Conservation (phyloP, 2,113 vertebrate genomes). For the Felis catus region F.catus_Fca126_mat1.0 CM031412.1:199942501-199943000, state of each 20-base stretch:
- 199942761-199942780: constrained; percentile 86
- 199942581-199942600: not conserved
- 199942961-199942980: not conserved
- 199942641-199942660: not conserved
- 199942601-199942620: not conserved
- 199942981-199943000: not conserved
- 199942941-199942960: constrained; percentile 76
- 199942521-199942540: not conserved
- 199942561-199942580: not conserved
- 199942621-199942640: not conserved
- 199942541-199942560: not conserved
- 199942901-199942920: constrained; percentile 89
- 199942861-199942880: constrained; percentile 90
- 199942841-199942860: constrained; percentile 87
- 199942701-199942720: not conserved
- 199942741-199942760: constrained; percentile 50
- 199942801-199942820: constrained; percentile 86
- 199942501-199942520: not conserved
- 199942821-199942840: constrained; percentile 86
- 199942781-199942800: constrained; percentile 83
- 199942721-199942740: not conserved
- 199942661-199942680: not conserved
- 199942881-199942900: constrained; percentile 86
- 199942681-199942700: not conserved
- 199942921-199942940: constrained; percentile 89